Conservation (phyloP, 1,140 invertebrate species). For the Batillaria attramentaria region DNA sequence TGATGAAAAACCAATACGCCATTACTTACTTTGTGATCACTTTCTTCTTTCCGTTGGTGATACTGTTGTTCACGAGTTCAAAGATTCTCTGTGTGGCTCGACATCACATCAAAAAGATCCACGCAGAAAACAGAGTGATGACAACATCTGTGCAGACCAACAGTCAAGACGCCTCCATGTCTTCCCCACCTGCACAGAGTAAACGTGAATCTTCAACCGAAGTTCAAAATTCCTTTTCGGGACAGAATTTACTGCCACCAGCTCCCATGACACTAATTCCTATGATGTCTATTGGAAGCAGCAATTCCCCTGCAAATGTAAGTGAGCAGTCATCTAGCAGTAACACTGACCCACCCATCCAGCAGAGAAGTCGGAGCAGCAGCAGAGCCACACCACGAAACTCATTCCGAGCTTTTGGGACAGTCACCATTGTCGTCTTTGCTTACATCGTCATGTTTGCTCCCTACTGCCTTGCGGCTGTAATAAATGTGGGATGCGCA, state of each 20-base stretch:
- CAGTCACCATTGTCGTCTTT: constrained; percentile 45
- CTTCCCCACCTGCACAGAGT: too few species aligned
- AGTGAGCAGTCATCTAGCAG: neutral
- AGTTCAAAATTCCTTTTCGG: neutral
- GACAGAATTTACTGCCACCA: too few species aligned
- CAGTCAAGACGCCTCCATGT: constrained; percentile 3
- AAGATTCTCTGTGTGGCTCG: constrained; percentile 45
- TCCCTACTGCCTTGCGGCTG: constrained; percentile 45
- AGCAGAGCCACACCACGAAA: neutral
- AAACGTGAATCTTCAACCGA: too few species aligned
- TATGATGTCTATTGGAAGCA: too few species aligned
- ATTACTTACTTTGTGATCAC: constrained; percentile 36
- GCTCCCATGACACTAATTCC: too few species aligned
- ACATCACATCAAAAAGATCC: constrained; percentile 37
- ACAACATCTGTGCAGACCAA: too few species aligned
- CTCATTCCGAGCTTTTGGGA: constrained; percentile 40
- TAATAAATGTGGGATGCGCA: constrained; percentile 43
- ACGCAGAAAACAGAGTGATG: too few species aligned
- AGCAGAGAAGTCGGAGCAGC: neutral
- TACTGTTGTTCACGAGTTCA: constrained; percentile 47
- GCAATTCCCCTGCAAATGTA: neutral
- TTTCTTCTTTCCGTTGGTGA: constrained; percentile 46
- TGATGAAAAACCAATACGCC: constrained; percentile 43
- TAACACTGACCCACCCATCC: too few species aligned
- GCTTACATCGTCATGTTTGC: constrained; percentile 54